Evolutionary conservation across 37 sponge, comb jelly and placozoan genomes (phyloP).

Genomic region (Mnemiopsis leidyi): DNA sequence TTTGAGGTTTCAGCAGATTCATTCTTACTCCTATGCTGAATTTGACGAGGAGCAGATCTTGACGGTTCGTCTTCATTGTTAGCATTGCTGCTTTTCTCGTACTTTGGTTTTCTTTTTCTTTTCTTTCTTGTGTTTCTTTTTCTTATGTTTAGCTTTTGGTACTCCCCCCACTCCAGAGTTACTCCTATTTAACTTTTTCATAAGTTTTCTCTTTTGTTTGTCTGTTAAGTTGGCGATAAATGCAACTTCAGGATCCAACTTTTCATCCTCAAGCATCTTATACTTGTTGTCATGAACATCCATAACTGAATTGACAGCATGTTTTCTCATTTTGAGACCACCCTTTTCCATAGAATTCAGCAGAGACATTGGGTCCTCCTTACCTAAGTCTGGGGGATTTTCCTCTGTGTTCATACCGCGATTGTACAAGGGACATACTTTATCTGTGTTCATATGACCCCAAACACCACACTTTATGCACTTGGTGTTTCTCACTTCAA

Average conservation of each 20-base stretch:
- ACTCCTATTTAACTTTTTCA: conserved; percentile 65
- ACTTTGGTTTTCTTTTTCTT: not conserved
- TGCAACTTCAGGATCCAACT: conserved; percentile 14
- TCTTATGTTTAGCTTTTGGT: not conserved
- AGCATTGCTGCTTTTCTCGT: not conserved
- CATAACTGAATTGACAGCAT: conserved; percentile 68
- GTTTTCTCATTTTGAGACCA: conserved; percentile 57
- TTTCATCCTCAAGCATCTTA: conserved; percentile 70
- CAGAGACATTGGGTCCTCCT: conserved; percentile 62
- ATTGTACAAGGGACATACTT: conserved; percentile 66
- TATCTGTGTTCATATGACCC: conserved; percentile 94
- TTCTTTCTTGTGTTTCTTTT: conserved; percentile 57
- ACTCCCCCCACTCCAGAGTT: conserved; percentile 63
- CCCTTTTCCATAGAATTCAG: conserved; percentile 68
- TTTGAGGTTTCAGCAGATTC: not conserved
- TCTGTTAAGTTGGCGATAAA: conserved; percentile 38
- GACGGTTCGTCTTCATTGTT: not conserved
- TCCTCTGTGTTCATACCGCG: conserved; percentile 3
- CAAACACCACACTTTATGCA: conserved; percentile 91
- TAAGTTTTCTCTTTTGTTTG: conserved; percentile 66
- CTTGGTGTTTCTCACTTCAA: conserved; percentile 85
- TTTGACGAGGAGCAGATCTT: not conserved
- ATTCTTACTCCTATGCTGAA: not conserved
- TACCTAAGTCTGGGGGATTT: conserved; percentile 43
- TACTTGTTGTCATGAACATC: conserved; percentile 71